Conservation (phyloP, 1,140 invertebrate genomes). For the Bombus pascuorum region DNA sequence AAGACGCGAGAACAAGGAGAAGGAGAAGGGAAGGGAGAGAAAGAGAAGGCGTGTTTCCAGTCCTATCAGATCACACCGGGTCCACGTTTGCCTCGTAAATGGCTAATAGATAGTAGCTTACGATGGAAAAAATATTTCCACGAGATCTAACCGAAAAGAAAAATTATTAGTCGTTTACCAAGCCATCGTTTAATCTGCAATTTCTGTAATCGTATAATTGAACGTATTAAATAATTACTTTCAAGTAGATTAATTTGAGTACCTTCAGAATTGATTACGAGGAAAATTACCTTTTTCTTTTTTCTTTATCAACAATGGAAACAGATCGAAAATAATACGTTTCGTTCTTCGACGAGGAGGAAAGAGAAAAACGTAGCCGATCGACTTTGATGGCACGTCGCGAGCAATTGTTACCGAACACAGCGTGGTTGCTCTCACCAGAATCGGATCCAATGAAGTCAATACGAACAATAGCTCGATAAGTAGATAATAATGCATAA, state of each 20-base stretch:
- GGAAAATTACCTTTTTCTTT: too few species aligned
- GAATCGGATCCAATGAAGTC: constrained; percentile 71
- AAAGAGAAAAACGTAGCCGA: neutral
- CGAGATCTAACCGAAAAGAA: neutral
- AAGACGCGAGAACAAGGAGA: constrained; percentile 21
- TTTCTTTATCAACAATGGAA: too few species aligned
- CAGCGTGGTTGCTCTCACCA: constrained; percentile 41
- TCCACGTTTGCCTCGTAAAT: constrained; percentile 51
- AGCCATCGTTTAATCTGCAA: neutral
- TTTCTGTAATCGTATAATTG: neutral
- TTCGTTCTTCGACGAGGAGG: neutral
- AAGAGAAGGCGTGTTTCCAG: constrained; percentile 16
- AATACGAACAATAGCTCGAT: constrained; percentile 75
- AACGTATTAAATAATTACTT: neutral
- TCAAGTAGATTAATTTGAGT: too few species aligned
- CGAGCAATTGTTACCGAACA: constrained; percentile 58
- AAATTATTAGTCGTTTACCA: neutral
- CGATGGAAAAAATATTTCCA: constrained; percentile 9
- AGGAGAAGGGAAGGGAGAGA: constrained; percentile 7
- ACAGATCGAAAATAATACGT: neutral
- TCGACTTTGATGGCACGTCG: constrained; percentile 35
- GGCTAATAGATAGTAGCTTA: constrained; percentile 56
- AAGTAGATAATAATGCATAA: constrained; percentile 76
- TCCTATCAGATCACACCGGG: constrained; percentile 60
- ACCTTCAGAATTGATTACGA: too few species aligned